Evolutionary conservation across 2,888 invertebrate species (phyloP), one percentile per base, ranked within the genome.

Genomic region (Heliconius charithonia): DNA sequence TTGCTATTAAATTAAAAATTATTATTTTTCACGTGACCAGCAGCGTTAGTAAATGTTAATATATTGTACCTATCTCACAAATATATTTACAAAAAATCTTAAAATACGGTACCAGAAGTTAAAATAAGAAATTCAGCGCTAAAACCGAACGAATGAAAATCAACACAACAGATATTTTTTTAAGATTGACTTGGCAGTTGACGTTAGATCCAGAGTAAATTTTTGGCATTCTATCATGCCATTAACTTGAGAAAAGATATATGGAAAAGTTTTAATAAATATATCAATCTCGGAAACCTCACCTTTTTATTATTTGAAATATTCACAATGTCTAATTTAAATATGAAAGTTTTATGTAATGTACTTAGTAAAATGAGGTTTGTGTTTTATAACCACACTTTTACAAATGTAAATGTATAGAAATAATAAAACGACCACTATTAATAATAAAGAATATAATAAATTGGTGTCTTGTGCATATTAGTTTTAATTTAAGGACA

Each of bases 281-380:
- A 59, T n/a, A 72, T 16, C n/a, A 59, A 32, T 32, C 3, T 16
- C n/a, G 16, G 12, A n/a, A 56, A 25, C 9, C 25, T n/a, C 13
- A 37, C 9, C 2, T 6, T n/a, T 16, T 72, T 9, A 7, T 56
- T 56, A 16, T 37, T 59, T 32, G n/a, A 32, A 59, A 25, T 13
- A 65, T 32, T 27, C 22, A 81, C n/a, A 79, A 91, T 92, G 93
- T 85, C 90, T 79, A 86, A 87, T 37, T 86, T 83, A 67, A 91
- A 88, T 82, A 73, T 93, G 69, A 90, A 89, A 82, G 76, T 90
- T 75, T 82, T 93, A 70, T 90, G 90, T 82, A 86, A 83, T 67
- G 86, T 85, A 71, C 80, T 93, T 6, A 87, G 81, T 80, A 91
- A 85, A 85, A 84, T 93, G 81, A 91, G 91, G 93, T 93, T 86